Base-by-base conservation (phyloP, 2,888 invertebrate genomes). In the Drosophila neoperkinsi region DNA sequence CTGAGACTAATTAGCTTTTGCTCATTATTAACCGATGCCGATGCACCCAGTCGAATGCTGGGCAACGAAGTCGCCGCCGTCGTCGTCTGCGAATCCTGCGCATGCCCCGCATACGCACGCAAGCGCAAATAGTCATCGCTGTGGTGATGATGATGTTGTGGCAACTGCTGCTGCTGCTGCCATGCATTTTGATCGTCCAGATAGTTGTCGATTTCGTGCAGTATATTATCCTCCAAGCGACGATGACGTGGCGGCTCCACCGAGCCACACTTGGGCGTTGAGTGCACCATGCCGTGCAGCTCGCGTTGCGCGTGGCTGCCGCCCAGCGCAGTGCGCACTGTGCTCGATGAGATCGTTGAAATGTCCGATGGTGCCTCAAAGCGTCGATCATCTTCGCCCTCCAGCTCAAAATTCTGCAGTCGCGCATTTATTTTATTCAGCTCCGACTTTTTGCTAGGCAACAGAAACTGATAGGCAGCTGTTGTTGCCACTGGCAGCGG, bases 171-270 rank as follows among this genome's bases (percentile, higher is more conserved):
- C 16, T 80, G 57, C 3, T 57, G 76, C 64, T 79, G 82, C 78
- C 84, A 83, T 3, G 71, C 69, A 18, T 73, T 75, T 31, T 91
- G 88, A 3, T 88, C 90, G 11, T 87, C 90, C 13, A 93, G 64
- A 50, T 92, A 93, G 43, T 92, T 83, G 43, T 93, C 93, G 18
- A 93, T 93, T 82, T 93, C 93, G 25, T 77, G 74, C 31, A 93
- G 63, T 18, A 93, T 87, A 31, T 88, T 90, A 2, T 90, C 83
- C 34, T 77, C 81, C 3, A 16, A 1, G 0, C 59, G 69, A 9
- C 41, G 80, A 53, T 46, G 57, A 6, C 71, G 67, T 41, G 68
- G 63, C 13, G 73, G 72, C 28, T 74, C 77, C 30, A 74, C 68
- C 5, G 84, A 84, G 0, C 71, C 82, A 38, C 76, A 81, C 58